Conservation (phyloP, 2,888 invertebrate species). For the Parthenolecanium corni region DNA sequence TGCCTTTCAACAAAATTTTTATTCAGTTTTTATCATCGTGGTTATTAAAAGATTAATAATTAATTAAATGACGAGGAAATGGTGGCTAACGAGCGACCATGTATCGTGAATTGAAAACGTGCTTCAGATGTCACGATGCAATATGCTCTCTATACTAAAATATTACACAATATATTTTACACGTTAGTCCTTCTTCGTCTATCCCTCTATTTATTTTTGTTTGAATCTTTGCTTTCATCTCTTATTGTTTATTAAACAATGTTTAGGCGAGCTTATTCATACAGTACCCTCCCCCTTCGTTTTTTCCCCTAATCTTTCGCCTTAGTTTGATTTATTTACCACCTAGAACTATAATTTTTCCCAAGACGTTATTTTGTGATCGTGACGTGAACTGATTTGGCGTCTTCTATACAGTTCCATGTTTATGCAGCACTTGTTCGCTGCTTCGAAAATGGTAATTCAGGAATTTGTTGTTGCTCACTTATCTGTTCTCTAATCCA, state of each 20-base stretch:
- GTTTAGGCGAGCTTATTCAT: conserved; percentile 24
- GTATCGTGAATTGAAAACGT: conserved; percentile 29
- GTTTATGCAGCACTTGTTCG: no score
- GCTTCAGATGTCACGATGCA: conserved; percentile 26
- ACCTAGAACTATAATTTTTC: conserved; percentile 26
- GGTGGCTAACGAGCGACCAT: conserved; percentile 11
- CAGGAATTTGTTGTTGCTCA: no score
- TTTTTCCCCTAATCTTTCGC: no score
- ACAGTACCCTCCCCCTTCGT: no score
- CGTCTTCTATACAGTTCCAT: no score
- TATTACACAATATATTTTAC: conserved; percentile 28
- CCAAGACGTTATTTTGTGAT: conserved; percentile 24
- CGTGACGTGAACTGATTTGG: conserved; percentile 28
- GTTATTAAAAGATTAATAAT: conserved; percentile 19
- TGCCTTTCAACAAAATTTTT: conserved; percentile 15
- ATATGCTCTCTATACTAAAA: conserved; percentile 27
- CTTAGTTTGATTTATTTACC: conserved; percentile 26
- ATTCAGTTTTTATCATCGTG: not conserved
- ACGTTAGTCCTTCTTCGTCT: conserved; percentile 18
- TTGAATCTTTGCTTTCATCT: not conserved
- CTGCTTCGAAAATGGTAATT: no score
- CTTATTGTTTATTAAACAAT: conserved; percentile 28
- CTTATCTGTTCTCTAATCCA: no score
- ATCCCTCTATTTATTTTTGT: conserved; percentile 3
- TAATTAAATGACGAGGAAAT: conserved; percentile 26